phyloP scores from a whole-genome alignment of 2,888 invertebrate species.

The Gryllus longicercus region DNA sequence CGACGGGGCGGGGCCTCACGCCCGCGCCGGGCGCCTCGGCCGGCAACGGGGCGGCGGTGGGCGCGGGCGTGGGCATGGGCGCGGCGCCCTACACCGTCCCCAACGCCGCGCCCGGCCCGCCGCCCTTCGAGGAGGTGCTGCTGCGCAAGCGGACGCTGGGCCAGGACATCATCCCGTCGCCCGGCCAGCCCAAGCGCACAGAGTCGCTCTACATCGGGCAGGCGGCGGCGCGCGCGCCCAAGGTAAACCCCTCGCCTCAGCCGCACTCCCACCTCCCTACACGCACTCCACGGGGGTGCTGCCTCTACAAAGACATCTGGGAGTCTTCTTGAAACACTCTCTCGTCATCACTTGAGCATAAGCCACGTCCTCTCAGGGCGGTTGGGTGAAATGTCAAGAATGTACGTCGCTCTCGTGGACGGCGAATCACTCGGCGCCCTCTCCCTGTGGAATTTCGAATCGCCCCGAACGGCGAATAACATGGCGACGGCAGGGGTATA shows the following conservation, averaged over 20 bases:
- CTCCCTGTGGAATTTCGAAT: too few species aligned
- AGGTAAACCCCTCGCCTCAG: conserved; percentile 38
- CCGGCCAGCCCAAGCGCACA: conserved; percentile 83
- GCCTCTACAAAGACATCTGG: not conserved
- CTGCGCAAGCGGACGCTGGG: conserved; percentile 75
- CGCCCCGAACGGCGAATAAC: too few species aligned
- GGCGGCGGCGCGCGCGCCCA: conserved; percentile 42
- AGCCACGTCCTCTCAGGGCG: too few species aligned
- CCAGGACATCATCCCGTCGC: conserved; percentile 85
- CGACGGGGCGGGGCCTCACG: conserved; percentile 52
- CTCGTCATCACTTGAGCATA: too few species aligned
- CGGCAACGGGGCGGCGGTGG: conserved; percentile 65
- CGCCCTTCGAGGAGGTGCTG: conserved; percentile 79
- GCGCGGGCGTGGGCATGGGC: conserved; percentile 48
- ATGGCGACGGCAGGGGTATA: too few species aligned
- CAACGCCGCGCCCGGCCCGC: conserved; percentile 42
- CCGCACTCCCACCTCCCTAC: not conserved
- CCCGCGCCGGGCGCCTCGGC: conserved; percentile 50
- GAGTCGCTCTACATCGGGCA: conserved; percentile 74
- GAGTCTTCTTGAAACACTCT: not conserved
- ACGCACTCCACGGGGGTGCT: not conserved
- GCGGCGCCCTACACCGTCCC: conserved; percentile 51
- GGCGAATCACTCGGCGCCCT: too few species aligned
- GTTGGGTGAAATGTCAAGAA: too few species aligned
- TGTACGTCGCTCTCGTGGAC: too few species aligned